These are phyloP conservation scores for Irena cyanogastra DNA, from an alignment of 2,113 vertebrate genomes.

Conservation along the genomic window DNA sequence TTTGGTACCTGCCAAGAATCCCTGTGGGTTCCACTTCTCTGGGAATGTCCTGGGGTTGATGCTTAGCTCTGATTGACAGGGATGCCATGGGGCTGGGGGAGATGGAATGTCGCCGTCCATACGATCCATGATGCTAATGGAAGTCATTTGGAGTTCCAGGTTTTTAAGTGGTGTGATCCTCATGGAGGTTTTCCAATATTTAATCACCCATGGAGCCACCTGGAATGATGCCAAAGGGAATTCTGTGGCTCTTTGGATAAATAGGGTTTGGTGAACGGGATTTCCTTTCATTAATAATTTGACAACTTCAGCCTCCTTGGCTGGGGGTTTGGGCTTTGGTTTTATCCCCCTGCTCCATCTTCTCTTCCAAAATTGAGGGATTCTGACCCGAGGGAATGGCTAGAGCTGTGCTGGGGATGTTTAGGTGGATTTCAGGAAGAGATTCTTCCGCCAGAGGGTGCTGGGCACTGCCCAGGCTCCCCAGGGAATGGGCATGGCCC, in stretches of 20 bases:
- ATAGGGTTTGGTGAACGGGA: neutral
- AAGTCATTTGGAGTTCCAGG: conserved; percentile 11
- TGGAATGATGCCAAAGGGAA: neutral
- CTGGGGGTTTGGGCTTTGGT: neutral
- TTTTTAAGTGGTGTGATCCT: neutral
- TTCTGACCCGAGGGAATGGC: rapidly evolving
- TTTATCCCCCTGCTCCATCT: neutral
- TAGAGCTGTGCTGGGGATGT: neutral
- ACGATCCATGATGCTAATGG: neutral
- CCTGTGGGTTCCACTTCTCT: neutral
- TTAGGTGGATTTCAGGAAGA: rapidly evolving
- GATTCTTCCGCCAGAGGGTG: neutral
- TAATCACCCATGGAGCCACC: neutral
- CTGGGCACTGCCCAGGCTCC: neutral
- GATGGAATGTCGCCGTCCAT: neutral
- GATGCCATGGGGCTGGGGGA: neutral
- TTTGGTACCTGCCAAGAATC: neutral
- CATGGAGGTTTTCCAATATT: neutral
- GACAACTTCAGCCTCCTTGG: neutral
- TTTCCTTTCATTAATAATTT: conserved; percentile 8
- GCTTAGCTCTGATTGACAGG: neutral
- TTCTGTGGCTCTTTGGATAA: neutral
- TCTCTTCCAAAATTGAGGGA: neutral
- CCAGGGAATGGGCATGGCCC: neutral
- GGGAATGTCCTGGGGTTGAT: neutral